Evolutionary conservation across 2,888 invertebrate genomes (phyloP), one percentile per base, ranked within the genome.

Genomic region (Cryptocephalus primarius): DNA sequence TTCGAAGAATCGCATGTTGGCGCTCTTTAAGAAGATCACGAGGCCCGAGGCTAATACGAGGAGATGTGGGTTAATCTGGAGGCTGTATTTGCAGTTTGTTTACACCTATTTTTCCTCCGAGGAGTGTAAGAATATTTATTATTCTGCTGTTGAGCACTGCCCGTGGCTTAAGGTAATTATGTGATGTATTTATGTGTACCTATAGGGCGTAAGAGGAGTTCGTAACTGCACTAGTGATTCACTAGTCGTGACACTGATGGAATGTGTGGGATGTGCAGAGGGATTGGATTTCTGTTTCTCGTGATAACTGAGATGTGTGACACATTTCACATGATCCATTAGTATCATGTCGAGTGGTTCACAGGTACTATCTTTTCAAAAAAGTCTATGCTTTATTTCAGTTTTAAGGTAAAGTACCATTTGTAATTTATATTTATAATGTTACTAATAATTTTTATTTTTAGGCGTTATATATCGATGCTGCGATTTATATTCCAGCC

Each of bases 391-490:
- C 14, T 39, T 9, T 10, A 22, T 22, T 22, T 22, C 6, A 6
- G 22, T 22, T 22, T n/a, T 22, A 22, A 22, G 22, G 22, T 22
- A 22, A 22, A 22, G n/a, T n/a, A n/a, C n/a, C 6, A 22, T 22
- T 22, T 22, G 22, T 4, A 22, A 22, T 22, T 6, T 4, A 22
- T 22, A 22, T 22, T 22, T 22, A 22, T 22, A 22, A 22, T 4
- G 6, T 36, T 6, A 6, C 6, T 36, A 36, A 36, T 36, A 11
- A 36, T 36, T 36, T 36, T 22, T 22, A 22, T 52, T 67, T 65
- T 48, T 54, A 75, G 75, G 67, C 74, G 4, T 64, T 84, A 39
- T 83, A 83, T 56, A 73, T 81, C 53, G 80, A 82, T 62, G 82
- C 82, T 4, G 79, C 79, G 1, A 76, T 77, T 52, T 75, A 78